Conservation (phyloP, 2,888 invertebrate genomes). For the Erannis defoliaria region DNA sequence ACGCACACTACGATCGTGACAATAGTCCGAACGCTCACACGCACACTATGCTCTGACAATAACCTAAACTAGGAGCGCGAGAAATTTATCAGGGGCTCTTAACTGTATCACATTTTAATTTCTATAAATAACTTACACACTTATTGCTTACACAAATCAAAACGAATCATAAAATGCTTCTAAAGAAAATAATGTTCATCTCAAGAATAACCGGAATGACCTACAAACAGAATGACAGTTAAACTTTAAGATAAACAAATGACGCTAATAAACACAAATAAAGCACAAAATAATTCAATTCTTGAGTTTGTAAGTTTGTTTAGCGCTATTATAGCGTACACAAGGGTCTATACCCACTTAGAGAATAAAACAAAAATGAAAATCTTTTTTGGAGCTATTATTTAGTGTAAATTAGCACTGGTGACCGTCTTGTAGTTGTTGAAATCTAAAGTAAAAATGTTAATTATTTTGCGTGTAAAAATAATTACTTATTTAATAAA, state of each 20-base stretch:
- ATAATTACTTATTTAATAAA: too few species aligned
- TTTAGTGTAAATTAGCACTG: too few species aligned
- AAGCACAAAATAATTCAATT: conserved; percentile 28
- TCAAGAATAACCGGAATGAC: conserved; percentile 27
- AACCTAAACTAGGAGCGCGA: too few species aligned
- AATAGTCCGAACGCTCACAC: too few species aligned
- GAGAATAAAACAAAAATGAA: background rate
- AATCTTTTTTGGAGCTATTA: background rate
- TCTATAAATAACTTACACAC: too few species aligned
- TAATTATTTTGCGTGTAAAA: too few species aligned
- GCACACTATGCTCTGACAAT: too few species aligned
- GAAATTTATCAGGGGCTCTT: too few species aligned
- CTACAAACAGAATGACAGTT: conserved; percentile 36
- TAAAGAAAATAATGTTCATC: background rate
- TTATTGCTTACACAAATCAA: background rate
- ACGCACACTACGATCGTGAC: too few species aligned
- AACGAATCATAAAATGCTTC: background rate
- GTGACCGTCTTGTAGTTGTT: too few species aligned
- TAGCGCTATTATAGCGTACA: conserved; percentile 24
- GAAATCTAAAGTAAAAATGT: too few species aligned
- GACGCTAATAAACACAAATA: conserved; percentile 33
- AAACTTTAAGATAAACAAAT: conserved; percentile 22
- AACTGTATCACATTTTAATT: too few species aligned
- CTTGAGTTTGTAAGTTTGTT: conserved; percentile 26
- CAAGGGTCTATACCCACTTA: conserved; percentile 7